Conservation (phyloP, 2,113 vertebrate species). For the Nerophis lumbriciformis region DNA sequence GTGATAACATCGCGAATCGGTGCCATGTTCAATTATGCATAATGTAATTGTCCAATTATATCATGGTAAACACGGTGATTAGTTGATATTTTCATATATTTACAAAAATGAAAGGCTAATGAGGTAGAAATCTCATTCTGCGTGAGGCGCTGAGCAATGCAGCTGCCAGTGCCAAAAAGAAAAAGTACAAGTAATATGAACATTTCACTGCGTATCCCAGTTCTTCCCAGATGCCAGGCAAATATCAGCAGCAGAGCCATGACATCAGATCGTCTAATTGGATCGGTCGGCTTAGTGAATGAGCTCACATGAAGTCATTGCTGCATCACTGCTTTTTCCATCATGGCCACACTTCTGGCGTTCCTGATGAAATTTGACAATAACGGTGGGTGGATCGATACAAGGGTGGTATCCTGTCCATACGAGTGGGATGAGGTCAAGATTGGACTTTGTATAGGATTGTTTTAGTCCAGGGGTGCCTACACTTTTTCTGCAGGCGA, state of each 20-base stretch:
- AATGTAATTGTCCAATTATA: not conserved
- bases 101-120: constrained; percentile 1
- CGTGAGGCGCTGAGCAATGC: not conserved
- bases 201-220: too few species aligned
- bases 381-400: too few species aligned
- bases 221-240: not conserved
- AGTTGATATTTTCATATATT: not conserved
- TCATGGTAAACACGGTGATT: not conserved
- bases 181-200: not conserved
- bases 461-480: too few species aligned
- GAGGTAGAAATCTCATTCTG: not conserved
- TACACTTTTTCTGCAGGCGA: too few species aligned
- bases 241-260: not conserved
- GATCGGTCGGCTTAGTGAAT: not conserved
- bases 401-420: too few species aligned
- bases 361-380: too few species aligned
- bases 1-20: constrained; percentile 1
- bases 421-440: too few species aligned
- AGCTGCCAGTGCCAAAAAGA: not conserved
- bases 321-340: not conserved
- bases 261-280: not conserved
- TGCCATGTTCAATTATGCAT: not conserved
- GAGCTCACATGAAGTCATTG: not conserved
- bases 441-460: too few species aligned
- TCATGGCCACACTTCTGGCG: too few species aligned